Base-by-base conservation (phyloP, 2,113 vertebrate genomes). In the Anguilla rostrata region DNA sequence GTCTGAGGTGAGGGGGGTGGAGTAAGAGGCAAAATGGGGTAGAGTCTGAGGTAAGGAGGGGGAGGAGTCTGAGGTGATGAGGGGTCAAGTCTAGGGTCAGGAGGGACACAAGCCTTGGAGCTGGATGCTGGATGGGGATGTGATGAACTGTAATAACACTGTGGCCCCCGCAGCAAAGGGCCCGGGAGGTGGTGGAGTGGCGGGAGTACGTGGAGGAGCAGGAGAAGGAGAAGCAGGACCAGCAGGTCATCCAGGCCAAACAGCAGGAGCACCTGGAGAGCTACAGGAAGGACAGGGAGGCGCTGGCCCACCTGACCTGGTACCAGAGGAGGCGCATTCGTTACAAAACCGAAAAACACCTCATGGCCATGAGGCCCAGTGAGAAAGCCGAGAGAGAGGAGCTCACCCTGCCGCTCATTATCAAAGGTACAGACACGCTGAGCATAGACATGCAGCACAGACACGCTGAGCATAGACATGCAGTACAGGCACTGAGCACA, bases 141-240 rank as follows among this genome's bases (percentile, higher is more conserved):
- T 12, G 53, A 56, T 56, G 8, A 15, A 56, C 15, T 66, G 60
- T 53, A 53, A 66, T 66, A 66, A 66, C 60, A 3, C 49, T 14
- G 49, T 53, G 49, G 43, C 43, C 49, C 22, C 60, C 26, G 60
- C 92, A 99, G 98, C 93, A 97, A 94, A 95, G 96, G 86, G 98
- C 98, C 0, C 95, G 92, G 57, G 97, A 99, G 93, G 98, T 98
- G 91, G 89, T 98, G 90, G 92, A 96, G 26, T 99, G 98, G 98
- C 95, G 98, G 81, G 92, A 18, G 1, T 94, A 94, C 2, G 85
- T 89, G 81, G 95, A 96, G 87, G 94, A 97, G 84, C 95, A 96
- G 88, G 95, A 95, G 89, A 97, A 89, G 92, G 86, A 94, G 83
- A 91, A 95, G 88, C 93, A 94, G 86, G 96, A 98, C 20, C 39